Percentiles rank a stretch among this genome's conserved stretches.
Conservation (phyloP, 2,797 vertebrate species). For the Oreochromis mossambicus region DNA sequence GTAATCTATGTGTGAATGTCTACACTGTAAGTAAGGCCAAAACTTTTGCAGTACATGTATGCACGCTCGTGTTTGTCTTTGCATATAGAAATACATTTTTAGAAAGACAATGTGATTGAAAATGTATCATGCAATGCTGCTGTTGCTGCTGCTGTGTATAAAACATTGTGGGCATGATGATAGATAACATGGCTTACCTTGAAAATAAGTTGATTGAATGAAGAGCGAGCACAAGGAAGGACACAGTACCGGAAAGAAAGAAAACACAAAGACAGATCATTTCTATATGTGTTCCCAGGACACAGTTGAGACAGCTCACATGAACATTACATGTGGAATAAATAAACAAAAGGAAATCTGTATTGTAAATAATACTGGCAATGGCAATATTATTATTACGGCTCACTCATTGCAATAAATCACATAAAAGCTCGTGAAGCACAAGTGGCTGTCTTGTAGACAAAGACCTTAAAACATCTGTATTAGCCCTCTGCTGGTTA, state of each 20-base stretch:
- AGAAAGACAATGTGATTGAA: neutral
- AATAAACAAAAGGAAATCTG: neutral
- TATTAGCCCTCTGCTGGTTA: conserved; percentile 66
- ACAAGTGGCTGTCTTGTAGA: conserved; percentile 21
- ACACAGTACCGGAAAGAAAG: conserved; percentile 16
- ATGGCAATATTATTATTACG: neutral
- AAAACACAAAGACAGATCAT: conserved; percentile 5
- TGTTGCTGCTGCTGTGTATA: neutral
- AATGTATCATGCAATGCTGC: neutral
- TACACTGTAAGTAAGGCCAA: neutral
- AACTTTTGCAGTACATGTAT: neutral
- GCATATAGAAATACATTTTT: neutral
- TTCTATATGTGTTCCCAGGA: neutral
- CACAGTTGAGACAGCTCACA: neutral
- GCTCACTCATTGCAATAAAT: conserved; percentile 9
- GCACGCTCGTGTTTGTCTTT: conserved; percentile 31
- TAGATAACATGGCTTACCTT: conserved; percentile 64
- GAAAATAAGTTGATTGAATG: conserved; percentile 6
- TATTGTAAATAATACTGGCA: neutral
- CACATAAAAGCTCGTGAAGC: neutral
- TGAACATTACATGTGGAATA: neutral
- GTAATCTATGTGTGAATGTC: neutral
- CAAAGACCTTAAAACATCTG: conserved; percentile 30
- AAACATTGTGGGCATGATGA: neutral
- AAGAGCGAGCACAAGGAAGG: neutral